These are phyloP conservation scores for Brachymystax lenok DNA, from an alignment of 2,797 vertebrate genomes.

Conservation along the genomic window DNA sequence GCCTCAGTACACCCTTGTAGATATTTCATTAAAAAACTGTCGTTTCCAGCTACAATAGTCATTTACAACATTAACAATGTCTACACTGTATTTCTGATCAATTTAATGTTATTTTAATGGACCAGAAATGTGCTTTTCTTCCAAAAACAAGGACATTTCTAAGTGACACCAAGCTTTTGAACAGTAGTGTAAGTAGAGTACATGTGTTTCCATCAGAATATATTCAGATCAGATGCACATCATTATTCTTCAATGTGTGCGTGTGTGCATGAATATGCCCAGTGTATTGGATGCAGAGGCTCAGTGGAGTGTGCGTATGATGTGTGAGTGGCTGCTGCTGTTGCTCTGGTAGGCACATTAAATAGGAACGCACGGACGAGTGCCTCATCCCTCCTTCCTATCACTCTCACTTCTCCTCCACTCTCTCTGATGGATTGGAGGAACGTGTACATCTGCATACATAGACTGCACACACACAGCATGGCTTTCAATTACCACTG, in stretches of 20 bases:
- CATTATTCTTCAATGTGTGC: background rate
- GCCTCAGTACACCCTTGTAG: too few species aligned
- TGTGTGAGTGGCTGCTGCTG: constrained; percentile 23
- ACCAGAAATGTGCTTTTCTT: too few species aligned
- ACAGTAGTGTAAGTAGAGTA: too few species aligned
- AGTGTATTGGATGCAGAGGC: constrained; percentile 23
- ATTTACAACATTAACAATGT: too few species aligned
- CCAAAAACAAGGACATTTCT: too few species aligned
- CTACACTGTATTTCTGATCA: too few species aligned
- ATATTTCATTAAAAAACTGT: too few species aligned
- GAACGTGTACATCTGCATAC: constrained; percentile 50
- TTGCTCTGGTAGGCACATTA: constrained; percentile 39
- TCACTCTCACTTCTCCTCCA: constrained; percentile 1
- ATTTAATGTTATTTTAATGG: too few species aligned
- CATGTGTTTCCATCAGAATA: background rate
- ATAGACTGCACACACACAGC: constrained; percentile 35
- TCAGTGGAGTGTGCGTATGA: constrained; percentile 19
- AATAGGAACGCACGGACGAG: constrained; percentile 42
- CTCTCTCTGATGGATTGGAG: constrained; percentile 55
- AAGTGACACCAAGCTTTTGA: too few species aligned
- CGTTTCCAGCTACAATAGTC: too few species aligned
- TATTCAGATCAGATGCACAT: background rate
- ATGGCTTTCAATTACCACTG: constrained; percentile 62
- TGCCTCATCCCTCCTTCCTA: background rate
- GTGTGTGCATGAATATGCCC: constrained; percentile 5